phyloP scores from a whole-genome alignment of 2,797 vertebrate species.

The Carapus acus region DNA sequence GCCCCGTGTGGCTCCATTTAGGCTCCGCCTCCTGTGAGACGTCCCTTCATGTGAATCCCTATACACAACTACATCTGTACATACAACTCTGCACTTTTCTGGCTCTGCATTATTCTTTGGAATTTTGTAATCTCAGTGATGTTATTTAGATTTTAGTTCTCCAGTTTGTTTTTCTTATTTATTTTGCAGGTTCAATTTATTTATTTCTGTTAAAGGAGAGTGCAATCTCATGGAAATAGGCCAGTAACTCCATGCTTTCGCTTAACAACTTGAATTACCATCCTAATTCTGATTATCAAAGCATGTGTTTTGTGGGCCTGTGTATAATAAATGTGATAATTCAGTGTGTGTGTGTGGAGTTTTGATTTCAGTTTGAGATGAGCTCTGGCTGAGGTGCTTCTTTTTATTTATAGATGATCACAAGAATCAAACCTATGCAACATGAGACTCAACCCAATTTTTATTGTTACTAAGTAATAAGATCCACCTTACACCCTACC shows the following conservation, averaged over 20 bases:
- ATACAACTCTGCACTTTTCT: conserved; percentile 52
- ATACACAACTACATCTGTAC: conserved; percentile 52
- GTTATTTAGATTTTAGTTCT: conserved; percentile 17
- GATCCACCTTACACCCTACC: too few species aligned
- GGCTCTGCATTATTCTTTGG: conserved; percentile 15
- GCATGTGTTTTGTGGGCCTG: conserved; percentile 72
- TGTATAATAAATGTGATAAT: conserved; percentile 45
- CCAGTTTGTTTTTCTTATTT: conserved; percentile 44
- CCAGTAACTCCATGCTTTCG: conserved; percentile 44
- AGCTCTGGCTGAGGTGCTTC: too few species aligned
- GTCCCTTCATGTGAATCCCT: conserved; percentile 35
- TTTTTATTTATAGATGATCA: too few species aligned
- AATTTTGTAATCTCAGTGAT: conserved; percentile 12
- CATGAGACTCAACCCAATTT: too few species aligned
- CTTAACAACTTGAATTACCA: conserved; percentile 35
- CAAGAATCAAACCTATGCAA: too few species aligned
- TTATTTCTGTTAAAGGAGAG: conserved; percentile 55
- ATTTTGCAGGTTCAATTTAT: conserved; percentile 58
- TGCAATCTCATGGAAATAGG: conserved; percentile 43
- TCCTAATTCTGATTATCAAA: conserved; percentile 57
- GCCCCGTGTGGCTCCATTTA: conserved; percentile 8
- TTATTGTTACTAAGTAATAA: too few species aligned
- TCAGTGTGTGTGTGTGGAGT: conserved; percentile 8
- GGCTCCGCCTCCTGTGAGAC: neutral
- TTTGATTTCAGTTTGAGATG: neutral